Evolutionary conservation across 1,140 invertebrate species (phyloP).

Genomic region (Bathynomus jamesi): DNA sequence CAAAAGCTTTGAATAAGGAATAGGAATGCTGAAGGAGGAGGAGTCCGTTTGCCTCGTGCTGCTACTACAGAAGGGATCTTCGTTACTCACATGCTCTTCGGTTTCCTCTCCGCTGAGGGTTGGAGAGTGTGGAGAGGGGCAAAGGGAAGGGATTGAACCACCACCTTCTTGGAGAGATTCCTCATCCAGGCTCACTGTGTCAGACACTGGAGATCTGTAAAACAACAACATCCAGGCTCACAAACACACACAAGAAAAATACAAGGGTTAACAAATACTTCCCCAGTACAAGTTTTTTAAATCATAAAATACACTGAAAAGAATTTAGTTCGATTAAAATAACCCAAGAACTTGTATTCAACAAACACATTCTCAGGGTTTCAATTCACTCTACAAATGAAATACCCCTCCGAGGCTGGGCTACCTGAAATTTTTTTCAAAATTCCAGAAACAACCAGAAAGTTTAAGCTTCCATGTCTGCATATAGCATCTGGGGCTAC

Average conservation of each 20-base stretch:
- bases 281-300: no score
- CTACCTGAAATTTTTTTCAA: no score
- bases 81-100: not conserved
- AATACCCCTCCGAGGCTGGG: no score
- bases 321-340: no score
- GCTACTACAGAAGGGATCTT: conserved; percentile 17
- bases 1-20: conserved; percentile 6
- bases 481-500: no score
- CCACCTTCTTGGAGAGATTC: conserved; percentile 31
- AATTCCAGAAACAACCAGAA: no score
- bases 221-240: not conserved
- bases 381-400: no score
- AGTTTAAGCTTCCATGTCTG: no score
- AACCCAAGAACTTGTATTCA: no score
- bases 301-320: no score
- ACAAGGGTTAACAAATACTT: no score
- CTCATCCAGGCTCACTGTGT: conserved; percentile 30
- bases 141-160: conserved; percentile 25
- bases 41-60: conserved; percentile 13
- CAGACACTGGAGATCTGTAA: conserved; percentile 21
- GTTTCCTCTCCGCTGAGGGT: conserved; percentile 21
- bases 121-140: conserved; percentile 25
- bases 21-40: conserved; percentile 1
- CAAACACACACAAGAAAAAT: not conserved
- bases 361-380: no score